Conservation (phyloP, 2,797 vertebrate species). For the Siniperca scherzeri region DNA sequence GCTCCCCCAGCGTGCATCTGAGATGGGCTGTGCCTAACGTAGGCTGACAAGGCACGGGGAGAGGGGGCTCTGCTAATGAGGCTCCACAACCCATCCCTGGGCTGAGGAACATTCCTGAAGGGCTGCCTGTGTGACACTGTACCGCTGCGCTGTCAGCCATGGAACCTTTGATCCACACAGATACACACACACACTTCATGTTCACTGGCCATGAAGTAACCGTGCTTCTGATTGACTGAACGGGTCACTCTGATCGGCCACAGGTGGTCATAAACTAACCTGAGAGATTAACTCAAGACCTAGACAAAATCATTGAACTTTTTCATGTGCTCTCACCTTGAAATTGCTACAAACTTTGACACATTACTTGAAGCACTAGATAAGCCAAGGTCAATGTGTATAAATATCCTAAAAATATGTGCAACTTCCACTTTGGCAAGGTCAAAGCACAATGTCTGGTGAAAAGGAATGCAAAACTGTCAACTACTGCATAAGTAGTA, state of each 20-base stretch:
- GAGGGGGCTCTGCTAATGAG: conserved; percentile 89
- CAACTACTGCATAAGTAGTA: conserved; percentile 13
- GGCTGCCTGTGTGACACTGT: conserved; percentile 85
- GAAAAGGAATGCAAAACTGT: conserved; percentile 41
- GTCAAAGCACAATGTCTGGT: conserved; percentile 13
- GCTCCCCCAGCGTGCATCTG: conserved; percentile 82
- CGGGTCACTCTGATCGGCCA: conserved; percentile 63
- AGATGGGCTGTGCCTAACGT: conserved; percentile 87
- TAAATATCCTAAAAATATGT: conserved; percentile 23
- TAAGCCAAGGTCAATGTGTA: neutral
- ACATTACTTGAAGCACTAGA: neutral
- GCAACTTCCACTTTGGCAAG: conserved; percentile 32
- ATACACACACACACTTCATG: conserved; percentile 61
- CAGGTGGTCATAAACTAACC: conserved; percentile 64
- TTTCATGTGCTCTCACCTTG: conserved; percentile 18
- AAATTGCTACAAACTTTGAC: neutral
- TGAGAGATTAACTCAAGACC: conserved; percentile 58
- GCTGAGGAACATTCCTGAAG: conserved; percentile 88
- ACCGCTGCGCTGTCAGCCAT: conserved; percentile 74
- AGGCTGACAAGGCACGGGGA: conserved; percentile 88
- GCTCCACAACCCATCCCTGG: conserved; percentile 87
- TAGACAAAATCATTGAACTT: conserved; percentile 21
- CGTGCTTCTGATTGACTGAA: conserved; percentile 67
- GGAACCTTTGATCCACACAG: conserved; percentile 76
- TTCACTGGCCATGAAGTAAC: conserved; percentile 73